phyloP scores from a whole-genome alignment of 2,888 invertebrate genomes.

The Aethes cnicana region DNA sequence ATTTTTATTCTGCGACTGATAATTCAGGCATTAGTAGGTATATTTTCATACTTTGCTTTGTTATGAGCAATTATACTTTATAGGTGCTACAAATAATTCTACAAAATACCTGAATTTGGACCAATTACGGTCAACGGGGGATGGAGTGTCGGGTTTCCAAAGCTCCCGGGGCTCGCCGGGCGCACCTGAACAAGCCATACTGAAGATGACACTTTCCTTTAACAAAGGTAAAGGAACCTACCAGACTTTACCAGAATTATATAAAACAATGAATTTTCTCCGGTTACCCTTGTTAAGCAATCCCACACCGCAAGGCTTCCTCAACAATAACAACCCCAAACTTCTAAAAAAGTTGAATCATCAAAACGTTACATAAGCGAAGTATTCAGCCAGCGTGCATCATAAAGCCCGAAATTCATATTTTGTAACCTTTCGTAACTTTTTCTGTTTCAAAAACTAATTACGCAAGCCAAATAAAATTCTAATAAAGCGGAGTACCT shows the following conservation, averaged over 20 bases:
- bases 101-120: conserved; percentile 10
- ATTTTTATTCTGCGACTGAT: too few species aligned
- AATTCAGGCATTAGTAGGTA: too few species aligned
- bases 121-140: conserved; percentile 15
- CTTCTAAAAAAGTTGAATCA: too few species aligned
- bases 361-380: not conserved
- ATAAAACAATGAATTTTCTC: too few species aligned
- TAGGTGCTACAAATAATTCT: not conserved
- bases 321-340: not conserved
- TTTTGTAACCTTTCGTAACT: conserved; percentile 22
- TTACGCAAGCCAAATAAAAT: conserved; percentile 44
- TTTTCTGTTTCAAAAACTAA: conserved; percentile 32
- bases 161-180: conserved; percentile 23
- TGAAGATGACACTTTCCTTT: too few species aligned
- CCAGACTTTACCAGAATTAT: not conserved
- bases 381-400: not conserved
- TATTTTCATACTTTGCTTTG: too few species aligned
- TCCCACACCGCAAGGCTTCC: not conserved
- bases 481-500: conserved; percentile 57
- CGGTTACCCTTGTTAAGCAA: not conserved
- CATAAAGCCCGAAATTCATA: conserved; percentile 5
- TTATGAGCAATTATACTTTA: too few species aligned
- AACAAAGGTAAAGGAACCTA: not conserved
- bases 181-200: too few species aligned
- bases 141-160: conserved; percentile 18